These are phyloP conservation scores for Oncorhynchus tshawytscha DNA, from an alignment of 2,113 vertebrate species.

Conservation along the genomic window DNA sequence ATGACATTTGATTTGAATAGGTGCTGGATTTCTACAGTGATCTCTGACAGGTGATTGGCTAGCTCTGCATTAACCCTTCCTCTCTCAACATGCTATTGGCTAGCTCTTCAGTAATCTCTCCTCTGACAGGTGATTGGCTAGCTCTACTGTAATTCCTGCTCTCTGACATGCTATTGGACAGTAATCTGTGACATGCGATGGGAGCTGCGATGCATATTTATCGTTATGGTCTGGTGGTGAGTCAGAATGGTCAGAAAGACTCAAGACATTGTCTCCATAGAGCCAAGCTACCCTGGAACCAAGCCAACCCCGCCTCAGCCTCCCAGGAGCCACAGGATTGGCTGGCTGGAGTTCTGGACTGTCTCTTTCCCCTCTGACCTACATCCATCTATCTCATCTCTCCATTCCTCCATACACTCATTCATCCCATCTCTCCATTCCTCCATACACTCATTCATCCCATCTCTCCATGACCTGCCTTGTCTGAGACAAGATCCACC, in stretches of 20 bases:
- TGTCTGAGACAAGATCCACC: not conserved
- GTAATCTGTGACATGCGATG: slow-evolving; percentile 38
- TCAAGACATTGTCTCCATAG: slow-evolving; percentile 44
- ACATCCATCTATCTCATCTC: slow-evolving; percentile 21
- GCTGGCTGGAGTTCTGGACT: slow-evolving; percentile 34
- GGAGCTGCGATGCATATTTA: slow-evolving; percentile 45
- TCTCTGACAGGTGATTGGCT: too few relatives aligned
- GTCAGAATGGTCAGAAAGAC: slow-evolving; percentile 34
- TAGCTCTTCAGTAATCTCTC: slow-evolving; percentile 35
- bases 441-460: too few relatives aligned
- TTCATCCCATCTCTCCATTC: too few relatives aligned
- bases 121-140: slow-evolving; percentile 2
- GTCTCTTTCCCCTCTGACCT: slow-evolving; percentile 11
- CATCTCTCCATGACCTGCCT: slow-evolving; percentile 6
- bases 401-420: not conserved
- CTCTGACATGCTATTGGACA: too few relatives aligned
- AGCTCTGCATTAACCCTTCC: too few relatives aligned
- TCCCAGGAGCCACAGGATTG: slow-evolving; percentile 52
- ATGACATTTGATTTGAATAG: slow-evolving; percentile 4
- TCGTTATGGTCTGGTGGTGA: slow-evolving; percentile 51
- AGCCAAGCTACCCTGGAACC: slow-evolving; percentile 41
- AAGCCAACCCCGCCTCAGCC: slow-evolving; percentile 41
- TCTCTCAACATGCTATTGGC: not conserved
- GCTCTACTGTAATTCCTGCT: slow-evolving; percentile 33
- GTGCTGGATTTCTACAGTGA: not conserved